Evolutionary conservation across 1,140 invertebrate genomes (phyloP), one percentile per base, ranked within the genome.

Genomic region (Habropoda laboriosa): DNA sequence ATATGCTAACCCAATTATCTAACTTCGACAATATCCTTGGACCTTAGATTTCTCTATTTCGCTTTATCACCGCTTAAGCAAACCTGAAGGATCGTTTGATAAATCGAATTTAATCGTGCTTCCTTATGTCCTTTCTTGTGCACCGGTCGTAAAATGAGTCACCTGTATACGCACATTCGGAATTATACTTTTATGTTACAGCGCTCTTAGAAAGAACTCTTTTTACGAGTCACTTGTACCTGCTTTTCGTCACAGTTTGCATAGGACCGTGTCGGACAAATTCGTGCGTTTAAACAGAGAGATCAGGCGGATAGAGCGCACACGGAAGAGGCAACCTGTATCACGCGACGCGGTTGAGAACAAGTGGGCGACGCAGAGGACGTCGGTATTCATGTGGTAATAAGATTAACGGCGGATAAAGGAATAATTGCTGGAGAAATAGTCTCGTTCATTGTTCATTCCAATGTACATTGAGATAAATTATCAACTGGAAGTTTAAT

Each of bases 291-390:
- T 45, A 21, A 21, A 66, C 16, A 32, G 42, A 47, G 63, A 47
- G 42, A 47, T 30, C 27, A 16, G 12, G 16, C 4, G 32, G 27
- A 40, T 55, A 13, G 27, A 45, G 24, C 21, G 45, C 40, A 45
- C 61, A 27, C 60, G 61, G 61, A 75, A 75, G 49, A 75, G 61
- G 10, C 61, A 75, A 67, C 73, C 73, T 75, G 73, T 67, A 75
- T 75, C 67, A 7, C 35, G 35, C 32, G 42, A 55, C 49, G 38
- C 30, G 47, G 38, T 45, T 18, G 40, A 8, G 47, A 75, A 51
- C 61, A 67, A 66, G 73, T 75, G 73, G 73, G 73, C 73, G 73
- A 73, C n/a, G 38, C 42, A 60, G 71, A 73, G 58, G 58, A 38
- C 58, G 63, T 47, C 32, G 42, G 16, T 47, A 66, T 42, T 45